phyloP scores from a whole-genome alignment of 2,797 vertebrate species.

The Rhadinocentrus ornatus region DNA sequence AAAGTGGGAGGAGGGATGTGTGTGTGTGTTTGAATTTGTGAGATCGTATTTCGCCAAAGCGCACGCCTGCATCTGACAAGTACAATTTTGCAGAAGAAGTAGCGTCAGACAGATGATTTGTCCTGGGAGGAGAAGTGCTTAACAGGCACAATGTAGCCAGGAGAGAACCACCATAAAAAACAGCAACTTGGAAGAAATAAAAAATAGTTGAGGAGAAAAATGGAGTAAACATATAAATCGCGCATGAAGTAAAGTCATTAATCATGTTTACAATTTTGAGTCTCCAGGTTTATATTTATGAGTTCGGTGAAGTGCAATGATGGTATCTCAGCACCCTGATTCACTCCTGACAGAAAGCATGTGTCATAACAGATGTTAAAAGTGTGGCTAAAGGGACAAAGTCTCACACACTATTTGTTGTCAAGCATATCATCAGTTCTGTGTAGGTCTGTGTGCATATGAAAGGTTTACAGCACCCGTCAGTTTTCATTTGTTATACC shows the following conservation, averaged over 20 bases:
- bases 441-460: slow-evolving; percentile 7
- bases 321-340: slow-evolving; percentile 5
- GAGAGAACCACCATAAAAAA: slow-evolving; percentile 22
- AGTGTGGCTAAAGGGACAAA: slow-evolving; percentile 1
- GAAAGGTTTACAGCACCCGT: slow-evolving; percentile 7
- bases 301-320: slow-evolving; percentile 29
- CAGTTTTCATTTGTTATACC: slow-evolving; percentile 10
- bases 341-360: slow-evolving; percentile 19
- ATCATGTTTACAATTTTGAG: slow-evolving; percentile 52
- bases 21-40: slow-evolving; percentile 26
- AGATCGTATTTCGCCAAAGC: slow-evolving; percentile 53
- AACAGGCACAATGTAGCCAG: slow-evolving; percentile 56
- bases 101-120: slow-evolving; percentile 56
- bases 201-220: slow-evolving; percentile 11
- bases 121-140: slow-evolving; percentile 57
- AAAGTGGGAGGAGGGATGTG: neutral
- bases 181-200: slow-evolving; percentile 30
- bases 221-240: slow-evolving; percentile 45
- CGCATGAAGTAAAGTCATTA: slow-evolving; percentile 34
- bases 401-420: slow-evolving; percentile 4
- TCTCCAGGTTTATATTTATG: slow-evolving; percentile 39
- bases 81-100: slow-evolving; percentile 75
- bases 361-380: slow-evolving; percentile 6
- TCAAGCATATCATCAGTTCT: slow-evolving; percentile 30
- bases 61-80: slow-evolving; percentile 54